Percentiles rank a stretch among this genome's conserved stretches.
phyloP scores from a whole-genome alignment of 35 echinoderm and acorn worm species.

The Apostichopus parvimensis region DNA sequence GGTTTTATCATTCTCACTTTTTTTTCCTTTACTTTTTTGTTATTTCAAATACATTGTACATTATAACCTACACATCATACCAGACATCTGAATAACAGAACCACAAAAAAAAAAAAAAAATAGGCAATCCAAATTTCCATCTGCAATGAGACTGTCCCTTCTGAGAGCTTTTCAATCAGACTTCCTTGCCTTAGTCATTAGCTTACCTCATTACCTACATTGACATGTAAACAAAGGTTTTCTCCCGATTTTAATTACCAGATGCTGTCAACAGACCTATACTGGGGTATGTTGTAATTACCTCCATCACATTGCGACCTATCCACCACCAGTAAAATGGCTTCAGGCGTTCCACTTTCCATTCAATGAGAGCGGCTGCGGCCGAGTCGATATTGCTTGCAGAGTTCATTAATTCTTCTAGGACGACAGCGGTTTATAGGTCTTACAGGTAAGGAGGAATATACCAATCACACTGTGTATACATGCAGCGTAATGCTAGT shows the following conservation, averaged over 20 bases:
- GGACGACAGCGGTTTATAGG: neutral
- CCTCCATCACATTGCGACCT: neutral
- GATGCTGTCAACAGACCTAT: neutral
- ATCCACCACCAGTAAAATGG: neutral
- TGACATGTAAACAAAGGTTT: neutral
- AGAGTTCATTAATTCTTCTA: neutral
- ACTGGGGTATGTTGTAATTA: neutral
- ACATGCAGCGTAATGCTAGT: no score
- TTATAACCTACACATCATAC: no score
- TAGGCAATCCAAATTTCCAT: neutral
- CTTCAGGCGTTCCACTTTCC: constrained; percentile 5
- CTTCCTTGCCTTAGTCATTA: neutral
- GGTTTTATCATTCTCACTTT: no score
- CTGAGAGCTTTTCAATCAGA: neutral
- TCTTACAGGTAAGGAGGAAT: neutral
- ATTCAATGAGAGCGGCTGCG: neutral
- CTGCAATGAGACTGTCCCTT: neutral
- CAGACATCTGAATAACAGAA: no score
- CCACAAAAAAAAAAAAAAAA: neutral
- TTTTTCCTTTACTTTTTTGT: no score
- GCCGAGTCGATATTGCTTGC: neutral
- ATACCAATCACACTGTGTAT: no score
- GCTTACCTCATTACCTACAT: constrained; percentile 4
- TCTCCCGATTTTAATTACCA: neutral
- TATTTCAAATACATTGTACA: no score